A percentile compares a stretch with the other conserved stretches of the same genome.
Conservation (phyloP, 2,888 invertebrate species). For the Sepioteuthis lessoniana region DNA sequence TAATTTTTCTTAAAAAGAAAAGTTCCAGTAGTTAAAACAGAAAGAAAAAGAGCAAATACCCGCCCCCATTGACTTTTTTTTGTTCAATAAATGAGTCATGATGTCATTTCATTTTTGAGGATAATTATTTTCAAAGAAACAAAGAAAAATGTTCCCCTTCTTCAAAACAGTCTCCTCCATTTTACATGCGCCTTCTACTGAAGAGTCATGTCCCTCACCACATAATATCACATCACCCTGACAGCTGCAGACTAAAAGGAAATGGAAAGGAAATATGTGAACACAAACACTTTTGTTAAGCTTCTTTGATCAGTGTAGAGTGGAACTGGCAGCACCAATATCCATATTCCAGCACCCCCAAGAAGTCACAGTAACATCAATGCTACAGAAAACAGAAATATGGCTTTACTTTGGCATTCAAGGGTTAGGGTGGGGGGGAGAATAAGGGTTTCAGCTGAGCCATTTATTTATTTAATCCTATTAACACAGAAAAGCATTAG, state of each 20-base stretch:
- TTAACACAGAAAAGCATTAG: neutral
- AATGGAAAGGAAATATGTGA: neutral
- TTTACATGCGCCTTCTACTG: neutral
- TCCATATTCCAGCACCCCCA: neutral
- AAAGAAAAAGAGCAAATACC: neutral
- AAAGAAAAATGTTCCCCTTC: neutral
- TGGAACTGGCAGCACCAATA: neutral
- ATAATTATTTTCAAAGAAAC: neutral
- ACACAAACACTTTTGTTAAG: neutral
- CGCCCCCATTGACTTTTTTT: no score
- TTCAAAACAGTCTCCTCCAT: neutral
- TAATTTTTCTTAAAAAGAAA: neutral
- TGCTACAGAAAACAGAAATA: neutral
- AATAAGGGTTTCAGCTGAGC: neutral
- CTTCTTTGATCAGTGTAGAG: neutral
- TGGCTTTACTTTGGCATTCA: neutral
- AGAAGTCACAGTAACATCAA: neutral
- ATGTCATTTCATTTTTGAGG: neutral
- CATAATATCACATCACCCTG: no score
- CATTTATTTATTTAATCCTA: slow-evolving; percentile 1
- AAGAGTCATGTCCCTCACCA: neutral
- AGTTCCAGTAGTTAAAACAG: neutral
- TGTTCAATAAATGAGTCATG: neutral
- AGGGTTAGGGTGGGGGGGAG: no score
- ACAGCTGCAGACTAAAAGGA: neutral